Evolutionary conservation across 2,888 invertebrate genomes (phyloP).

Genomic region (Drosophila macrospina): DNA sequence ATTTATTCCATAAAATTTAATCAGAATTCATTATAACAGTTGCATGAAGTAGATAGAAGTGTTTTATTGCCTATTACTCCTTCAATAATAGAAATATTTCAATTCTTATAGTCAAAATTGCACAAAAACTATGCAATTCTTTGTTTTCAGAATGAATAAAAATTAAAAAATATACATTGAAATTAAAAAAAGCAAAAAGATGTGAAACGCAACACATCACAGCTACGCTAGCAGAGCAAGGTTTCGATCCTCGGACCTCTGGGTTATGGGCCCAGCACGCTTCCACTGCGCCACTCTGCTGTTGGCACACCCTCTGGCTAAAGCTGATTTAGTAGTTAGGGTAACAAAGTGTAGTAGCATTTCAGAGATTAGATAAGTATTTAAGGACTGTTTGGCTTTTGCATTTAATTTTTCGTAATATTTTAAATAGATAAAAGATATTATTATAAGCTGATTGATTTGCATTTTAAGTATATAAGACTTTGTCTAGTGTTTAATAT

Average conservation of each 20-base stretch:
- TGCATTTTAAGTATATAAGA: constrained; percentile 9
- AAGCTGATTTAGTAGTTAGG: not conserved
- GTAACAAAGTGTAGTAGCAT: constrained; percentile 9
- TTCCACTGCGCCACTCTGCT: constrained; percentile 67
- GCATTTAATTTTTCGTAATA: constrained; percentile 1
- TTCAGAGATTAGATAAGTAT: constrained; percentile 13
- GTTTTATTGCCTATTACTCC: not conserved
- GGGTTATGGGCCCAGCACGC: constrained; percentile 68
- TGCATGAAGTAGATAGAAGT: too few species aligned
- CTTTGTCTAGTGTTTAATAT: constrained; percentile 30
- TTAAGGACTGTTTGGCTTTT: constrained; percentile 12
- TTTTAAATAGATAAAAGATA: not conserved
- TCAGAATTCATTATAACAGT: too few species aligned
- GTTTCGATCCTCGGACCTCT: constrained; percentile 67
- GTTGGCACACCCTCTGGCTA: not conserved
- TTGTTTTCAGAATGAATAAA: not conserved
- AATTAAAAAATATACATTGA: not conserved
- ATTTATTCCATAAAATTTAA: too few species aligned
- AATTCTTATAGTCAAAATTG: not conserved
- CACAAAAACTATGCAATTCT: too few species aligned
- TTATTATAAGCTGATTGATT: constrained; percentile 23
- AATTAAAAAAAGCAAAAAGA: constrained; percentile 12
- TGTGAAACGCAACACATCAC: not conserved
- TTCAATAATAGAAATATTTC: not conserved
- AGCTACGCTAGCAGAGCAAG: constrained; percentile 54